A percentile compares a stretch with the other conserved stretches of the same genome.
phyloP scores from a whole-genome alignment of 2,797 vertebrate species.

The Etheostoma nigrum region DNA sequence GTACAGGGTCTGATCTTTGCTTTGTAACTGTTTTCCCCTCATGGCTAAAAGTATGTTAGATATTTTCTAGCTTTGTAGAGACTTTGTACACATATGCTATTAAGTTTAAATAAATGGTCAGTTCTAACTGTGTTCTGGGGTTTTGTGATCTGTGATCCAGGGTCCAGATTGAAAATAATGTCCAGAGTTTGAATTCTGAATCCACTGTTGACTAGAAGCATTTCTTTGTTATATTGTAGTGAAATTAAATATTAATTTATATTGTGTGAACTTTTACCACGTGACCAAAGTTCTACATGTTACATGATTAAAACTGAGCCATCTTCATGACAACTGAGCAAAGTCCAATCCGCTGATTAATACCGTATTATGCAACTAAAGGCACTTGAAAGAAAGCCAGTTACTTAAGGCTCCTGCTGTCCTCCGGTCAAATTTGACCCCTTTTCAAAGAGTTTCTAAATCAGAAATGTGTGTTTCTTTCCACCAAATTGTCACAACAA shows the following conservation, averaged over 20 bases:
- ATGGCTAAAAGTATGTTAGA: conserved; percentile 96
- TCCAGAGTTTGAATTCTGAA: no score
- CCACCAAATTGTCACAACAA: no score
- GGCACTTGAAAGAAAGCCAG: no score
- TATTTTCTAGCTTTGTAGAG: conserved; percentile 99
- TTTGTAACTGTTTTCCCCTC: conserved; percentile 92
- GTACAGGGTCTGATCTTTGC: conserved; percentile 97
- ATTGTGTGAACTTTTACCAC: no score
- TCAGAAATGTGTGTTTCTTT: no score
- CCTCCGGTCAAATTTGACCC: no score
- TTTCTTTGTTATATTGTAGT: background rate
- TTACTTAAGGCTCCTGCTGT: no score
- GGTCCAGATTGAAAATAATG: background rate
- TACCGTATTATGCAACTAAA: no score
- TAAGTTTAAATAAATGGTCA: conserved; percentile 93
- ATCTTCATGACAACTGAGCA: background rate
- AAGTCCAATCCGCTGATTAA: background rate
- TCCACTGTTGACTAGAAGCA: background rate
- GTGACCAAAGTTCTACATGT: background rate
- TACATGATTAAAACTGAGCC: background rate
- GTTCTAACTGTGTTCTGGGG: conserved; percentile 56
- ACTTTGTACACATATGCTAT: conserved; percentile 98
- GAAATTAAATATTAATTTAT: no score
- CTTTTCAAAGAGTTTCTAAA: no score
- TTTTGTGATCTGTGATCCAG: background rate